A percentile compares a stretch with the other conserved stretches of the same genome.
These are phyloP conservation scores for Castor canadensis DNA, from an alignment of 2,113 vertebrate species.

Conservation along the genomic window DNA sequence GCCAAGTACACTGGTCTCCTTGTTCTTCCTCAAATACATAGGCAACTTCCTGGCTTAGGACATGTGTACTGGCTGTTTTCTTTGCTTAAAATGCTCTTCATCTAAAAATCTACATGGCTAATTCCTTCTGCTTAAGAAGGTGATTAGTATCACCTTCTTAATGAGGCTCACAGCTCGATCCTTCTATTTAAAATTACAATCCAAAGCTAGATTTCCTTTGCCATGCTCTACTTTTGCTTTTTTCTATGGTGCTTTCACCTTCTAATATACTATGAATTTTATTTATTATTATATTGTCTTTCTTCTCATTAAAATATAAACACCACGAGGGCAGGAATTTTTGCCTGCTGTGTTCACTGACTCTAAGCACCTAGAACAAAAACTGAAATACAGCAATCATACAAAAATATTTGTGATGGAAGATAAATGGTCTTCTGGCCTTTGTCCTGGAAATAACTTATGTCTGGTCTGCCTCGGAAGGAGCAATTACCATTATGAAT, in stretches of 20 bases:
- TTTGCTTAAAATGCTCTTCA: background rate
- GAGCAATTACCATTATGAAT: background rate
- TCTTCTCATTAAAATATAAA: conserved; percentile 10
- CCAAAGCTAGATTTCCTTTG: background rate
- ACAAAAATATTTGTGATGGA: background rate
- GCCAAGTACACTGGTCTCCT: background rate
- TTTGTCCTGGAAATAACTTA: conserved; percentile 8
- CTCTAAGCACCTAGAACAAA: background rate
- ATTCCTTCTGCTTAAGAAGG: conserved; percentile 4
- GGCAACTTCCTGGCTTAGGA: background rate
- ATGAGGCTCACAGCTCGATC: background rate
- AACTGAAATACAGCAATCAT: background rate
- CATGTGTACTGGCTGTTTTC: background rate
- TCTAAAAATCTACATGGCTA: background rate
- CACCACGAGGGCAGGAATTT: background rate
- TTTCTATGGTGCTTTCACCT: background rate
- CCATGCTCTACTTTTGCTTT: background rate
- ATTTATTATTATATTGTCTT: background rate
- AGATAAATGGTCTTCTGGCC: background rate
- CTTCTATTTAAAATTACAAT: background rate
- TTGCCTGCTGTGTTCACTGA: conserved; percentile 16
- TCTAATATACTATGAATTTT: background rate
- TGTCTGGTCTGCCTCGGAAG: background rate
- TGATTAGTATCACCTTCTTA: background rate
- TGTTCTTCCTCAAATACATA: background rate